Base-by-base conservation (phyloP, 2,888 invertebrate genomes). In the Trissonchulus latispiculum region DNA sequence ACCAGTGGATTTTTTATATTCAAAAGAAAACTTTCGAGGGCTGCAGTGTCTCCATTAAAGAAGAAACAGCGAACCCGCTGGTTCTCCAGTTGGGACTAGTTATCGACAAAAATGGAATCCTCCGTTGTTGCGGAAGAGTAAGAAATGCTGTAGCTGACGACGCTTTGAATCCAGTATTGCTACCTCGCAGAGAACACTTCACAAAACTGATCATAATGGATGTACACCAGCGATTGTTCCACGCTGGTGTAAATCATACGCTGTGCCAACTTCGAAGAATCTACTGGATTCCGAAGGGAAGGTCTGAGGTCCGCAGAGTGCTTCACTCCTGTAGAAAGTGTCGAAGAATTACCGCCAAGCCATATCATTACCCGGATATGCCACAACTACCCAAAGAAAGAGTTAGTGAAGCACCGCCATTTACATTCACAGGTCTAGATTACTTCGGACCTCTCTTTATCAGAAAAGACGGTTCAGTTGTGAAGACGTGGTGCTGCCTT, bases 381-480 rank as follows among this genome's bases (percentile, higher is more conserved):
- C 69, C 69, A 68, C 69, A 32, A 23, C 36, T 68, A n/a, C 69
- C 69, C 3, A 8, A n/a, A 32, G 31, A 32, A 3, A 32, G 69
- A 36, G 69, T 68, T 33, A 36, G 8, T 32, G 32, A 68, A 36
- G 35, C 29, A n/a, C 69, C 69, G 23, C 72, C 73, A 36, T 73
- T 73, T 35, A n/a, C 32, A 28, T 36, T 80, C 1, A 76, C 75
- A 1, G 84, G 82, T 3, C 76, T 83, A 0, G 83, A 84, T 75
- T 78, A 83, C 59, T 79, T 81, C 2, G 84, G 84, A 0, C 84
- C 84, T 0, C 67, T 84, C 18, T 76, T n/a, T n/a, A n/a, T n/a
- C n/a, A n/a, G n/a, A n/a, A n/a, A n/a, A n/a, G n/a, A n/a, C n/a
- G n/a, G n/a, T n/a, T n/a, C n/a, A n/a, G n/a, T n/a, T n/a, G n/a